phyloP scores from a whole-genome alignment of 2,888 invertebrate genomes.

The Crematogaster levior region DNA sequence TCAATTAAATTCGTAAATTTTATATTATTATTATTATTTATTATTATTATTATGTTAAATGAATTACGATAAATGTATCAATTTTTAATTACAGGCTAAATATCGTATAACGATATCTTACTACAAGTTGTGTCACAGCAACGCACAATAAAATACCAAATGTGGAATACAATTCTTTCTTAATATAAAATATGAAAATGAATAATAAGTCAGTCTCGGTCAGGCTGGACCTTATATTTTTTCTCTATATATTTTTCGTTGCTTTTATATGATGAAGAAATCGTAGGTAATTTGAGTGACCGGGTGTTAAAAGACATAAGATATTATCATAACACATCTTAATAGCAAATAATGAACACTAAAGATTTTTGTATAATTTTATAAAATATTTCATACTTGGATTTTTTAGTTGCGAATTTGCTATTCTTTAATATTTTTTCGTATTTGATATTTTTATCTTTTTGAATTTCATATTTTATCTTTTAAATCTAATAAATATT shows the following conservation, averaged over 20 bases:
- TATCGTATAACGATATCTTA: conserved; percentile 6
- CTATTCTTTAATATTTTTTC: not conserved
- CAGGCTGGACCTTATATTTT: no score
- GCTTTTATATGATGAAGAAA: no score
- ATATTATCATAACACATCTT: not conserved
- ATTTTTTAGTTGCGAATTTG: not conserved
- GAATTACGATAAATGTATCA: not conserved
- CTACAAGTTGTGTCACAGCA: not conserved
- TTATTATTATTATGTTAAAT: not conserved
- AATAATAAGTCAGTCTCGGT: no score
- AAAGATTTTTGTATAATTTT: not conserved
- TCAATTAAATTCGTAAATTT: not conserved
- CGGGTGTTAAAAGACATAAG: no score
- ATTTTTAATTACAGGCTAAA: not conserved
- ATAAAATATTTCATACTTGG: not conserved
- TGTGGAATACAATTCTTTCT: conserved; percentile 12
- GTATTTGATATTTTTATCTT: not conserved
- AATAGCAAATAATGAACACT: conserved; percentile 8
- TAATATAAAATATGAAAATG: no score
- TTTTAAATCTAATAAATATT: conserved; percentile 19
- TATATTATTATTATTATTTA: not conserved
- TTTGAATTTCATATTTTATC: not conserved
- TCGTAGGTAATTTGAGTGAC: no score
- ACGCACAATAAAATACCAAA: conserved; percentile 2
- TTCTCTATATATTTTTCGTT: no score